Conservation (phyloP, 1,140 invertebrate genomes). For the Hirudo medicinalis region DNA sequence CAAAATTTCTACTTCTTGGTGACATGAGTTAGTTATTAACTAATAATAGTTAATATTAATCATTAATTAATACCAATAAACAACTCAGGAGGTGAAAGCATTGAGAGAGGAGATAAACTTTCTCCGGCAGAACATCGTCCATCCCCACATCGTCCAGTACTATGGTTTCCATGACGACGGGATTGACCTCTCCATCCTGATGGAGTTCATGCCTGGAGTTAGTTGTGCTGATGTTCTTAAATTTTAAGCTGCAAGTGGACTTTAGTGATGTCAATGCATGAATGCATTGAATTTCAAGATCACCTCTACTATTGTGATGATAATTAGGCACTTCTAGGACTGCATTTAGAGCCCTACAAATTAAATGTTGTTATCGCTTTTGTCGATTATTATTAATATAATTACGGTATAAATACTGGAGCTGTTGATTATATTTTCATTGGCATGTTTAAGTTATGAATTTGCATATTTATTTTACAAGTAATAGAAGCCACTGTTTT, state of each 20-base stretch:
- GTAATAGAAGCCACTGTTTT: no score
- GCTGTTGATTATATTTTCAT: no score
- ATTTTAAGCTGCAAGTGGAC: neutral
- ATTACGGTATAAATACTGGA: no score
- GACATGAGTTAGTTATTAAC: constrained; percentile 18
- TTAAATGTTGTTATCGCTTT: no score
- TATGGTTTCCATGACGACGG: constrained; percentile 5
- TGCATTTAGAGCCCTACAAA: no score
- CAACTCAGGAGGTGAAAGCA: constrained; percentile 35
- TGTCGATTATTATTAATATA: no score
- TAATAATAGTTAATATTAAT: no score
- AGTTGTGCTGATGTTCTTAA: neutral
- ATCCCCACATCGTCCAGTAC: constrained; percentile 41
- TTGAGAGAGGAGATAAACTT: constrained; percentile 39
- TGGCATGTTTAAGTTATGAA: no score
- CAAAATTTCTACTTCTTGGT: neutral
- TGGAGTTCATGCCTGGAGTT: constrained; percentile 16
- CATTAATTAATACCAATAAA: no score
- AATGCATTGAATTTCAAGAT: neutral
- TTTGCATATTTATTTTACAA: no score
- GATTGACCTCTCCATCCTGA: constrained; percentile 4
- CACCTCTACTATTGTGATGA: no score
- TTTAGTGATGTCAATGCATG: neutral
- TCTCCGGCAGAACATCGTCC: constrained; percentile 34
- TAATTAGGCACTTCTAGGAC: no score